Evolutionary conservation across 2,888 invertebrate genomes (phyloP).

Genomic region (Micropterix aruncella): DNA sequence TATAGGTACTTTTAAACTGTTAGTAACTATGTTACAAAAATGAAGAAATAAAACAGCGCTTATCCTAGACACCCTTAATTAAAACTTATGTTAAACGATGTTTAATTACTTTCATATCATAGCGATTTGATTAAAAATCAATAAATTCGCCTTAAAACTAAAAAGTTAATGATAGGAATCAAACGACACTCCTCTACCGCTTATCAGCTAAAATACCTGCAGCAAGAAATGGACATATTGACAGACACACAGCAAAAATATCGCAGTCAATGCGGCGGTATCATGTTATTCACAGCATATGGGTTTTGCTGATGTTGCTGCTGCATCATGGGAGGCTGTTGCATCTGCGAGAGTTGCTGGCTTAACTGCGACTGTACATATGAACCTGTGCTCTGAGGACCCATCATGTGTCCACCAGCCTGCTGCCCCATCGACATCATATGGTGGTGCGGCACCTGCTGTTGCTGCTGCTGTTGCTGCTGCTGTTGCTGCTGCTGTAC

Average conservation of each 20-base stretch:
- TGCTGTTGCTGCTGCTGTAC: not conserved
- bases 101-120: too few species aligned
- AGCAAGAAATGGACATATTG: not conserved
- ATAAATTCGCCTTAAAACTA: too few species aligned
- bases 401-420: not conserved
- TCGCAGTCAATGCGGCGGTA: not conserved
- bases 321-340: not conserved
- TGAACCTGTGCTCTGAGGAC: not conserved
- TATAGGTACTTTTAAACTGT: too few species aligned
- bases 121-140: too few species aligned
- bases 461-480: not conserved
- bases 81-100: too few species aligned
- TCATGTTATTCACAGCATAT: not conserved
- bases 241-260: not conserved
- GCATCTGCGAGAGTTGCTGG: not conserved
- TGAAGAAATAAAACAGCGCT: too few species aligned
- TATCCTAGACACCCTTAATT: too few species aligned
- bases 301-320: too few species aligned
- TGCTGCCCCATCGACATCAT: not conserved
- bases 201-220: not conserved
- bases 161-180: too few species aligned
- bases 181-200: too few species aligned
- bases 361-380: not conserved
- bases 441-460: not conserved
- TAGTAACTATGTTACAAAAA: too few species aligned